phyloP scores from a whole-genome alignment of 1,140 invertebrate genomes.

The Pseudomyrmex flavicornis region DNA sequence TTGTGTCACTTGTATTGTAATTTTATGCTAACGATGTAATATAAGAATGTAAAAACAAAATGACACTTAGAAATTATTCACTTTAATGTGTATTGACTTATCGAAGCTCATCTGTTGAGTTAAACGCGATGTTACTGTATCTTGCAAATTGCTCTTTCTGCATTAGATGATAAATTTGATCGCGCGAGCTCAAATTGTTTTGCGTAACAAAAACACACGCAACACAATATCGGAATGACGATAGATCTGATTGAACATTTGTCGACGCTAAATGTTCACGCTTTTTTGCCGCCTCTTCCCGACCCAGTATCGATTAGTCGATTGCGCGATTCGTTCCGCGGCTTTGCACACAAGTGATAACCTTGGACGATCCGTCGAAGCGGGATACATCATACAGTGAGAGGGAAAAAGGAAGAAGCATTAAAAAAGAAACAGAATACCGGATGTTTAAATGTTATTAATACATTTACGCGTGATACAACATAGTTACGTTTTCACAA shows the following conservation, averaged over 20 bases:
- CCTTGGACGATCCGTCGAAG: slow-evolving; percentile 36
- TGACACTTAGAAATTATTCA: background rate
- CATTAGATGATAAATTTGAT: background rate
- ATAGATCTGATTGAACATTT: background rate
- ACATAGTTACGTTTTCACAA: slow-evolving; percentile 14
- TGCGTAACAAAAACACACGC: background rate
- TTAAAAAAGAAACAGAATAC: slow-evolving; percentile 28
- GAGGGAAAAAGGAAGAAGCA: slow-evolving; percentile 6
- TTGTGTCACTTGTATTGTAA: slow-evolving; percentile 8
- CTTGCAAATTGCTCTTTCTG: background rate
- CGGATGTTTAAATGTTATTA: slow-evolving; percentile 33
- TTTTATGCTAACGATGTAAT: background rate
- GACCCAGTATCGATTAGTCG: slow-evolving; percentile 38
- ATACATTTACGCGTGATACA: slow-evolving; percentile 15
- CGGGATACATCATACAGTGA: slow-evolving; percentile 24
- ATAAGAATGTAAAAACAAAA: background rate
- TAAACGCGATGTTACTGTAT: background rate
- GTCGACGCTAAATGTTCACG: background rate
- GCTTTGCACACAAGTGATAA: slow-evolving; percentile 8
- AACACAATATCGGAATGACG: background rate
- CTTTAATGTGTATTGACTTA: no score
- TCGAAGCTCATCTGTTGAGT: background rate
- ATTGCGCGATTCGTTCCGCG: slow-evolving; percentile 34
- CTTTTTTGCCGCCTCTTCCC: slow-evolving; percentile 13
- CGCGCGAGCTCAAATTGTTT: background rate